Evolutionary conservation across 92 coral and sea anemone species (phyloP).

Genomic region (Phenganax subtilis): DNA sequence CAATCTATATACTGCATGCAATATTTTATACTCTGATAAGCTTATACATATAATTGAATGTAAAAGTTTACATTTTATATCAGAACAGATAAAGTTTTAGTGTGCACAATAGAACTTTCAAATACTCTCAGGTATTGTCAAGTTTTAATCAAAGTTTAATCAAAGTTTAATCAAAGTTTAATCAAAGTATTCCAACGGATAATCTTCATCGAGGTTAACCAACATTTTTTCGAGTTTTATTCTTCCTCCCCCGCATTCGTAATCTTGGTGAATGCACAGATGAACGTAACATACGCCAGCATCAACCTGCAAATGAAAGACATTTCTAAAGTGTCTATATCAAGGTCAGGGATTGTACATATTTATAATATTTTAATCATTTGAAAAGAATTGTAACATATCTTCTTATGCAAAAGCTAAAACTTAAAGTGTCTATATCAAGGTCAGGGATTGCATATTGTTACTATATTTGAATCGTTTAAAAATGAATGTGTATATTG

Average conservation of each 20-base stretch:
- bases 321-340: too few species aligned
- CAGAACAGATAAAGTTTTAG: not conserved
- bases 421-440: too few species aligned
- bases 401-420: too few species aligned
- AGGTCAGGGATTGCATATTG: too few species aligned
- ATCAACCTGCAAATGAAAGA: conserved; percentile 8
- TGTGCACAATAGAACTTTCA: not conserved
- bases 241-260: conserved; percentile 36
- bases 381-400: too few species aligned
- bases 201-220: conserved; percentile 35
- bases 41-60: not conserved
- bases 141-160: too few species aligned
- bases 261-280: conserved; percentile 31
- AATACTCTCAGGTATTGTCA: not conserved
- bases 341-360: too few species aligned
- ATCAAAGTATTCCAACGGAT: conserved; percentile 28
- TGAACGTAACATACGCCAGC: conserved; percentile 36
- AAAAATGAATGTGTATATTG: too few species aligned
- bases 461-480: too few species aligned
- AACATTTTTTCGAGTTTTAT: conserved; percentile 38
- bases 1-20: not conserved
- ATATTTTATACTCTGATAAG: not conserved
- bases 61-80: not conserved
- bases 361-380: too few species aligned
- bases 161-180: conserved; percentile 7